phyloP scores from a whole-genome alignment of 1,140 invertebrate genomes.

The Cotesia vestalis region DNA sequence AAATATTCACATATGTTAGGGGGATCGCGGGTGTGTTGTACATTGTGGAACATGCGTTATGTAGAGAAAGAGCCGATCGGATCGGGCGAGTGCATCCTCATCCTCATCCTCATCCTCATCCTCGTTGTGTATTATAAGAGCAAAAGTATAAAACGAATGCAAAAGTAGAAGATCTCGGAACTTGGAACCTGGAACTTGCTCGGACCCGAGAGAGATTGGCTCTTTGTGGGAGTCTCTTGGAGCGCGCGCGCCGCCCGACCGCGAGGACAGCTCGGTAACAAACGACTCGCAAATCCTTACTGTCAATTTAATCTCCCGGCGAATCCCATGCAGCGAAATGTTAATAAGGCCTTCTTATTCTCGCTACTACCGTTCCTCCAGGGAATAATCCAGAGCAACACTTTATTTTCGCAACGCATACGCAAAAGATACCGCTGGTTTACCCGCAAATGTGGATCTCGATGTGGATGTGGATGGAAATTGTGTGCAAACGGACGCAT shows the following conservation, averaged over 20 bases:
- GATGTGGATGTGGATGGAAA: conserved; percentile 48
- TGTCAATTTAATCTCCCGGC: conserved; percentile 66
- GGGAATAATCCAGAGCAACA: conserved; percentile 46
- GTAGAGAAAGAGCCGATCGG: conserved; percentile 6
- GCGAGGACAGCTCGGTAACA: conserved; percentile 51
- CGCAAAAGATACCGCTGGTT: conserved; percentile 49
- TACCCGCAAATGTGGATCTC: too few species aligned
- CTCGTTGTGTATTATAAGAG: not conserved
- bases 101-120: not conserved
- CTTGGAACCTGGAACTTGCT: not conserved
- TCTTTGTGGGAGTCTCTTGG: conserved; percentile 33
- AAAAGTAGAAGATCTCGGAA: not conserved
- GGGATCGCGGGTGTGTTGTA: too few species aligned
- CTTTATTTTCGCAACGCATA: conserved; percentile 58
- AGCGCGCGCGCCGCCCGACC: conserved; percentile 26
- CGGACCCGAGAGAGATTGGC: conserved; percentile 29
- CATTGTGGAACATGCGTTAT: not conserved
- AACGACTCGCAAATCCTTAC: conserved; percentile 66
- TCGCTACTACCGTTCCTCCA: conserved; percentile 31
- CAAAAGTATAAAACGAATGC: not conserved
- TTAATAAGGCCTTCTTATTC: conserved; percentile 61
- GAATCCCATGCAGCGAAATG: conserved; percentile 63
- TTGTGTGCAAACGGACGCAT: conserved; percentile 53
- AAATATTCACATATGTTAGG: conserved; percentile 6
- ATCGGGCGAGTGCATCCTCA: not conserved